phyloP scores from a whole-genome alignment of 37 sponge, comb jelly and placozoan genomes.

The Petrosia ficiformis region DNA sequence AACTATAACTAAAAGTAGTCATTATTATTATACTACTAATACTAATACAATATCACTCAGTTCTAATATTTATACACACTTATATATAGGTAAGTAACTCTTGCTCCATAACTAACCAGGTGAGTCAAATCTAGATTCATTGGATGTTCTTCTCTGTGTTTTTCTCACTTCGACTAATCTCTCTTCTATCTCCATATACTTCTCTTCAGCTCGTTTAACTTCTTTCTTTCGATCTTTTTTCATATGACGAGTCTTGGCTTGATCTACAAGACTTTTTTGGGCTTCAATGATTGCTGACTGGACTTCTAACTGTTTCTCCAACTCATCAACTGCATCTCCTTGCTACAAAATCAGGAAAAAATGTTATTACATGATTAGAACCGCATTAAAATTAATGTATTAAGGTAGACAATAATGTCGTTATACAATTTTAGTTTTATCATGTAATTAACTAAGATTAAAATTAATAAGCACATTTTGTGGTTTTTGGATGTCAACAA shows the following conservation, averaged over 20 bases:
- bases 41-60: no score
- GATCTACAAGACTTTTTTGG: conserved; percentile 32
- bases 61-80: no score
- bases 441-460: no score
- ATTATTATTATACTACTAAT: background rate
- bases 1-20: no score
- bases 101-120: conserved; percentile 1
- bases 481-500: no score
- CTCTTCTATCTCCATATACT: conserved; percentile 34
- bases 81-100: background rate
- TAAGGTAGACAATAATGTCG: no score
- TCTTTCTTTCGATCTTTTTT: conserved; percentile 66
- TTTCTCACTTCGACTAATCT: conserved; percentile 36
- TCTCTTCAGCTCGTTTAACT: conserved; percentile 40
- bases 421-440: no score
- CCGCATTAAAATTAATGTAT: no score
- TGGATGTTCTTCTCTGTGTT: conserved; percentile 3
- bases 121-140: conserved; percentile 15
- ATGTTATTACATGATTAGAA: no score
- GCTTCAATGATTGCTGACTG: conserved; percentile 56
- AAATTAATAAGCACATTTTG: no score
- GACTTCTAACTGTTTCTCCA: conserved; percentile 58
- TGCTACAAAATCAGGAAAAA: no score
- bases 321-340: conserved; percentile 35
- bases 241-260: conserved; percentile 43